Percentiles rank a stretch among this genome's conserved stretches.
Conservation (phyloP, 1,140 invertebrate species). For the Sesamia nonagrioides region DNA sequence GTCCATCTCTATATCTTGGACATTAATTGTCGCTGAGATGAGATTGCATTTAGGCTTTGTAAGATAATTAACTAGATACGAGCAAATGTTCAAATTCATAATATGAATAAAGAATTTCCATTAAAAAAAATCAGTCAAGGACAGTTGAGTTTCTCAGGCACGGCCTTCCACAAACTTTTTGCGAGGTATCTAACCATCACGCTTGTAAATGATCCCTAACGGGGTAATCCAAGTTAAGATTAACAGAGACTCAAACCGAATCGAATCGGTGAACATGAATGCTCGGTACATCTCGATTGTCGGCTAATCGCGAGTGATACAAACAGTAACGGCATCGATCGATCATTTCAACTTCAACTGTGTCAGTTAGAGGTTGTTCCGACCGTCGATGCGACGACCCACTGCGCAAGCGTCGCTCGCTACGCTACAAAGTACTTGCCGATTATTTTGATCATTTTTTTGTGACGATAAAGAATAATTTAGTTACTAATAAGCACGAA, state of each 20-base stretch:
- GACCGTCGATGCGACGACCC: slow-evolving; percentile 1
- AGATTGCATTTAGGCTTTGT: too few species aligned
- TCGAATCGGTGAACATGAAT: slow-evolving; percentile 33
- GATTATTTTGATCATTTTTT: slow-evolving; percentile 2
- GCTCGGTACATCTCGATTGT: slow-evolving; percentile 10
- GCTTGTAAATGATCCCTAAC: not conserved
- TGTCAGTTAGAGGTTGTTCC: slow-evolving; percentile 53
- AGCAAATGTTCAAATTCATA: too few species aligned
- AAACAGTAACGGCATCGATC: slow-evolving; percentile 63
- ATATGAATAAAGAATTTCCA: too few species aligned
- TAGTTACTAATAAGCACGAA: slow-evolving; percentile 3
- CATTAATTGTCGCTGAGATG: too few species aligned
- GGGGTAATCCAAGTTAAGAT: slow-evolving; percentile 20
- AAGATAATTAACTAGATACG: too few species aligned
- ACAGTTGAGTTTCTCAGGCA: too few species aligned
- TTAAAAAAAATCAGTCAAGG: too few species aligned
- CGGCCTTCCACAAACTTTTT: too few species aligned
- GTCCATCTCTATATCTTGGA: too few species aligned
- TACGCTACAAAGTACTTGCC: not conserved
- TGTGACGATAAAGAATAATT: slow-evolving; percentile 12
- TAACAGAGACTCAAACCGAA: not conserved
- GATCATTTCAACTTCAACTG: slow-evolving; percentile 58
- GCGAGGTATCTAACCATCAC: not conserved
- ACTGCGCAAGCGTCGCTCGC: slow-evolving; percentile 10
- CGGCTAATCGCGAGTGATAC: slow-evolving; percentile 49